These are phyloP conservation scores for Brachyhypopomus gauderio DNA, from an alignment of 2,113 vertebrate genomes.

Conservation along the genomic window DNA sequence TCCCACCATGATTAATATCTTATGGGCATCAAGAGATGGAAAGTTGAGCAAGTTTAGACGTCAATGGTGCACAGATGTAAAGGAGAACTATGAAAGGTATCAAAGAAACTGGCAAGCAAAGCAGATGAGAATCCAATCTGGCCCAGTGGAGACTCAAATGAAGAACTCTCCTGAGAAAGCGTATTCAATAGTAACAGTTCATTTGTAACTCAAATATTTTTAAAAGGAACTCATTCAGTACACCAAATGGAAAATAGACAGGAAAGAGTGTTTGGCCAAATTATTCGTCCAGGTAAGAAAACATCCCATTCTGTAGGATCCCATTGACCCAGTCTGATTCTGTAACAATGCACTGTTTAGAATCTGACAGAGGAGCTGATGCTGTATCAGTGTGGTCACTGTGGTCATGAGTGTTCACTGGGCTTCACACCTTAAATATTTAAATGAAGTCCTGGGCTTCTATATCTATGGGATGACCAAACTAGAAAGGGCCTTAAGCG, in stretches of 20 bases:
- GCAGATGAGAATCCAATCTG: conserved; percentile 2
- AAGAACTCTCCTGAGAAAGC: neutral
- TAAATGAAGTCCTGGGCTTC: no score
- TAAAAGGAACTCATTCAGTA: neutral
- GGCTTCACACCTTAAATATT: no score
- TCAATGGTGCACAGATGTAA: neutral
- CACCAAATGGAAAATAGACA: neutral
- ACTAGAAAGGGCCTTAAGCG: neutral
- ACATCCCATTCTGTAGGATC: no score
- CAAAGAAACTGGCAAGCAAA: conserved; percentile 1
- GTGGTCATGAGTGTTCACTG: neutral
- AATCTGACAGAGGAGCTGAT: no score
- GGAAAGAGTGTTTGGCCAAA: neutral
- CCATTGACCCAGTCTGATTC: no score
- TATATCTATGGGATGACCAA: neutral
- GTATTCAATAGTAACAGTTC: neutral
- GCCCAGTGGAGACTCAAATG: neutral
- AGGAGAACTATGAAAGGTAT: neutral
- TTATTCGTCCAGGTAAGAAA: neutral
- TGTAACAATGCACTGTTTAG: no score
- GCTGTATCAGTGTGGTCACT: no score
- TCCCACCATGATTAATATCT: no score
- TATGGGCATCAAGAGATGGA: no score
- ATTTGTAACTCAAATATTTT: no score
- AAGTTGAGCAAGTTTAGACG: neutral